Evolutionary conservation across 2,888 invertebrate genomes (phyloP).

Genomic region (Callyntrura sp.): DNA sequence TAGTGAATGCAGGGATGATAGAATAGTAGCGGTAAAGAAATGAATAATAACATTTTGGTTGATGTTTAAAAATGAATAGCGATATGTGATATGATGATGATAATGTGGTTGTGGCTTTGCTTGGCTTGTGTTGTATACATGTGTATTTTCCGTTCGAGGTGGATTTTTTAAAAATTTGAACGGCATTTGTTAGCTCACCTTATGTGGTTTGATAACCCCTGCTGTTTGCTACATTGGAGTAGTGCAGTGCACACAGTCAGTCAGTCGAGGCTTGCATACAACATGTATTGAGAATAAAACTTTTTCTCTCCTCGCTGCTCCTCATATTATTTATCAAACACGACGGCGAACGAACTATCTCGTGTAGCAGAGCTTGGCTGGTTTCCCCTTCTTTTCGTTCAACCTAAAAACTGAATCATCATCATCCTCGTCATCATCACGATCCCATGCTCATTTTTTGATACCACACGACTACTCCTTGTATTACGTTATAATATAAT

Average conservation of each 20-base stretch:
- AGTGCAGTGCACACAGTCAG: slow-evolving; percentile 5
- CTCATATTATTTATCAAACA: slow-evolving; percentile 35
- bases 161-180: slow-evolving; percentile 69
- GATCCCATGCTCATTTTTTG: slow-evolving; percentile 43
- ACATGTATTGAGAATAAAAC: no score
- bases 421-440: slow-evolving; percentile 41
- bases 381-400: slow-evolving; percentile 48
- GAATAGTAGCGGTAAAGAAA: slow-evolving; percentile 46
- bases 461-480: slow-evolving; percentile 58
- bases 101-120: slow-evolving; percentile 53
- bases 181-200: slow-evolving; percentile 77
- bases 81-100: slow-evolving; percentile 63
- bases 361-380: no score
- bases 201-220: slow-evolving; percentile 77
- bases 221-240: slow-evolving; percentile 68
- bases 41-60: slow-evolving; percentile 72
- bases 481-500: slow-evolving; percentile 61
- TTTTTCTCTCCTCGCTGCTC: not conserved
- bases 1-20: slow-evolving; percentile 13
- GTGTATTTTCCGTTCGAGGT: slow-evolving; percentile 10
- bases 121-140: slow-evolving; percentile 29
- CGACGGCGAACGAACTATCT: slow-evolving; percentile 19
- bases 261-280: slow-evolving; percentile 16
- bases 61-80: slow-evolving; percentile 71
- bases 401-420: slow-evolving; percentile 53